Evolutionary conservation across 2,888 invertebrate genomes (phyloP), one percentile per base, ranked within the genome.

Genomic region (Reticulitermes lucifugus): DNA sequence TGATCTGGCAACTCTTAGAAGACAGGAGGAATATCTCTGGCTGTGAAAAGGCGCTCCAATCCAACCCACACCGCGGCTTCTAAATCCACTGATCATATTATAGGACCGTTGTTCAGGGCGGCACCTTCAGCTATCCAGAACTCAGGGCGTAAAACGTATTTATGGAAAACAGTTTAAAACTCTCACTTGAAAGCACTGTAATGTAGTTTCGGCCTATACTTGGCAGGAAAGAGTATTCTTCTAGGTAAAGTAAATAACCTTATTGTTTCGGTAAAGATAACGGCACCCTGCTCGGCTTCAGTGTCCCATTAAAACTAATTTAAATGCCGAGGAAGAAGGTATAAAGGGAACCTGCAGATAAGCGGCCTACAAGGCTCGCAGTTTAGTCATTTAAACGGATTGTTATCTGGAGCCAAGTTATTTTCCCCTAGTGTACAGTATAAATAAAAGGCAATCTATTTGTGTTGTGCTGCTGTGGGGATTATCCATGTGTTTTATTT

Each of bases 251-350:
- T 14, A 65, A 25, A 25, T 65, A 25, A 12, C 25, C 14, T 65
- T 7, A 7, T 65, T 25, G 25, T 25, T 65, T 65, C n/a, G 4
- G 6, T 6, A 2, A 65, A n/a, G 65, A 65, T 65, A 65, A 65
- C 0, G 2, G 2, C 5, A n/a, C n/a, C 25, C n/a, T 25, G 5
- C n/a, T 65, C 25, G 1, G 25, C 25, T 0, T n/a, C 65, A n/a
- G 10, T 65, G 65, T 75, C 4, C 25, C 22, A 77, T 75, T 77
- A 83, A 83, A 83, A 75, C 75, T 83, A 73, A 83, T 83, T 83
- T 83, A 73, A 77, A 77, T 75, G 77, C 55, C 73, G 51, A 59
- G 41, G 70, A 65, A 25, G 65, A 65, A 25, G 65, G 9, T 65
- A 25, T 25, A 65, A 4, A 65, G 65, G 65, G 65, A 65, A 65